phyloP scores from a whole-genome alignment of 2,888 invertebrate species.

The Falcaria lacertinaria region DNA sequence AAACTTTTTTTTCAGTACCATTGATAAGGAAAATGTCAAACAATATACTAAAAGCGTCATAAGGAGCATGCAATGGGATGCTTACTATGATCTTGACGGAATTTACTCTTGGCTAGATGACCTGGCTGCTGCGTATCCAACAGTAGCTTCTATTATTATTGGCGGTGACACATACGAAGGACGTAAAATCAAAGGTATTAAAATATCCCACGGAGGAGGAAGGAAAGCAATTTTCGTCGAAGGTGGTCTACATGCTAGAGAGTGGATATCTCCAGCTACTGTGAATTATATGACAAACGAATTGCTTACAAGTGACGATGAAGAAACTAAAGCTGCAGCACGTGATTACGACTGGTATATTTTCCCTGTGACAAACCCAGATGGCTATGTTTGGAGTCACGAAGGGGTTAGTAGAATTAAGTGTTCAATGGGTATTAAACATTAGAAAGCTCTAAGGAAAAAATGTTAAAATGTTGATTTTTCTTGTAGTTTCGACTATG shows the following conservation, averaged over 20 bases:
- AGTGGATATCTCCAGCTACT: conserved; percentile 86
- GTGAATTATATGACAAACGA: conserved; percentile 81
- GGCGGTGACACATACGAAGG: conserved; percentile 70
- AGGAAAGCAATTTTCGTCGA: conserved; percentile 57
- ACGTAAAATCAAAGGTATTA: conserved; percentile 65
- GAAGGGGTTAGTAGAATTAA: conserved; percentile 62
- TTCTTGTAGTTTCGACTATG: conserved; percentile 81
- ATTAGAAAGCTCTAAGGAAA: neutral
- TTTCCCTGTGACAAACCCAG: conserved; percentile 87
- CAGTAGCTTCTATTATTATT: conserved; percentile 52
- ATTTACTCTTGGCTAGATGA: conserved; percentile 81
- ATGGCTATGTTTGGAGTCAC: conserved; percentile 86
- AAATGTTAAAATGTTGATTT: conserved; percentile 8
- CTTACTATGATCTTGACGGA: conserved; percentile 80
- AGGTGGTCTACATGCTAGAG: conserved; percentile 85
- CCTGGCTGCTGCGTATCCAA: conserved; percentile 62
- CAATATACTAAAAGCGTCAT: conserved; percentile 38
- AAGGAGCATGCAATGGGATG: conserved; percentile 74
- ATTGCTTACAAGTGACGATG: conserved; percentile 75
- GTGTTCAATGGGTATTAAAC: too few relatives aligned
- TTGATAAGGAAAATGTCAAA: conserved; percentile 66
- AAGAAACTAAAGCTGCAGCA: conserved; percentile 63
- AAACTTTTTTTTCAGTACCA: conserved; percentile 52
- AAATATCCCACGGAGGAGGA: conserved; percentile 58
- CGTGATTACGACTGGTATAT: conserved; percentile 85